Percentiles rank a stretch among this genome's conserved stretches.
Conservation (phyloP, 1,140 invertebrate species). For the Steinernema feltiae region DNA sequence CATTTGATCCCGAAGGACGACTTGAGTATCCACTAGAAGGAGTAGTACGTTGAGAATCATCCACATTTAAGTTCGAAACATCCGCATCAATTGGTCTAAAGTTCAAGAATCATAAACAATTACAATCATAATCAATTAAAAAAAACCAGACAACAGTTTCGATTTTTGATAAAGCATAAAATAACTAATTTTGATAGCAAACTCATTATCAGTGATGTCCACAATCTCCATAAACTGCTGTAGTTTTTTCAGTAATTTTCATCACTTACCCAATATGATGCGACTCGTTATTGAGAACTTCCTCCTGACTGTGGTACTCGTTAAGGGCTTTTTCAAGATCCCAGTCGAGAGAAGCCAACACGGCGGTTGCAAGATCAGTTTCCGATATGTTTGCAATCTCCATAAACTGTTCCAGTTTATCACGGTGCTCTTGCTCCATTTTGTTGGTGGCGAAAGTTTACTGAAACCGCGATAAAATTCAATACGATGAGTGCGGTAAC, state of each 20-base stretch:
- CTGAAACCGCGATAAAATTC: neutral
- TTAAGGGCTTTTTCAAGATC: neutral
- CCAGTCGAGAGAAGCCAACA: neutral
- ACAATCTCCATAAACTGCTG: no score
- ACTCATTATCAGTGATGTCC: no score
- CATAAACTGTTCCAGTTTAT: neutral
- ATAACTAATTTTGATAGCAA: no score
- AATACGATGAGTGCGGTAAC: no score
- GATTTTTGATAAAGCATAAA: no score
- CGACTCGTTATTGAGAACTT: neutral
- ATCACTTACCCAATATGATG: no score
- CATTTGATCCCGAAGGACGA: neutral
- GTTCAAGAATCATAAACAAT: neutral
- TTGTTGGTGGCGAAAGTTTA: neutral
- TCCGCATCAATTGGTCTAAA: neutral
- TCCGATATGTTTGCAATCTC: neutral
- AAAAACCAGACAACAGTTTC: no score
- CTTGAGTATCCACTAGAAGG: neutral
- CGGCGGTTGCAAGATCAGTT: neutral
- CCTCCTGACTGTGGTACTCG: neutral
- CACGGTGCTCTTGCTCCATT: neutral
- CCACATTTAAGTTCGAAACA: neutral
- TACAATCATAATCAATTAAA: no score
- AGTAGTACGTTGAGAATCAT: neutral
- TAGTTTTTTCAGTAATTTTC: no score